Percentiles rank a stretch among this genome's conserved stretches.
Conservation (phyloP, 2,113 vertebrate genomes). For the Muntiacus reevesi region DNA sequence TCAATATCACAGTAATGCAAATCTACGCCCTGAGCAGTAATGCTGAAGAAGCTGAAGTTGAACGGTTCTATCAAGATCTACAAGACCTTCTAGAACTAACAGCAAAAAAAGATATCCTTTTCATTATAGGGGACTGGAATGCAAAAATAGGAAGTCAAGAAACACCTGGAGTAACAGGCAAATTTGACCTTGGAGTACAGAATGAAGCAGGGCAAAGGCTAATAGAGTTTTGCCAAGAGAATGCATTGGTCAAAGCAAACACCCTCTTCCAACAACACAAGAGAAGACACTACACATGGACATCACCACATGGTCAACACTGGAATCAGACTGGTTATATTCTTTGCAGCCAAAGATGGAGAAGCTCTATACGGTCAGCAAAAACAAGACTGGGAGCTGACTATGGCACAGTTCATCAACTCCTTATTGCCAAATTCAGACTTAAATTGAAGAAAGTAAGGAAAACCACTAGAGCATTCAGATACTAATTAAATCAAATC, state of each 20-base stretch:
- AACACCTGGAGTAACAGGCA: neutral
- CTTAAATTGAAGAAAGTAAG: neutral
- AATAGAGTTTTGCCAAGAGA: neutral
- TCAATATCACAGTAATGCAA: neutral
- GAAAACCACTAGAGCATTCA: neutral
- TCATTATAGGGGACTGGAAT: neutral
- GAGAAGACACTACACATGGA: neutral
- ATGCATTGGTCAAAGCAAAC: neutral
- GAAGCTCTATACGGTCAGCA: neutral
- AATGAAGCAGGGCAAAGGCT: neutral
- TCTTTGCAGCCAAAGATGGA: neutral
- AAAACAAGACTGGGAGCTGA: neutral
- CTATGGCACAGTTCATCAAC: neutral
- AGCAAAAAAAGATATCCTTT: neutral
- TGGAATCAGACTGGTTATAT: neutral
- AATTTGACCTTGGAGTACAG: neutral
- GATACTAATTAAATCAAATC: neutral
- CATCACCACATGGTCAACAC: neutral
- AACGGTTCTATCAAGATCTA: neutral
- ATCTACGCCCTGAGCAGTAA: neutral
- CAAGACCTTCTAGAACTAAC: neutral
- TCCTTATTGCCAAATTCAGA: neutral
- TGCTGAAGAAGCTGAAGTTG: neutral
- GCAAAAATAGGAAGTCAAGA: neutral
- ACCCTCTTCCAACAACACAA: neutral